Evolutionary conservation across 92 coral and sea anemone genomes (phyloP).

Genomic region (Paramuricea clavata): DNA sequence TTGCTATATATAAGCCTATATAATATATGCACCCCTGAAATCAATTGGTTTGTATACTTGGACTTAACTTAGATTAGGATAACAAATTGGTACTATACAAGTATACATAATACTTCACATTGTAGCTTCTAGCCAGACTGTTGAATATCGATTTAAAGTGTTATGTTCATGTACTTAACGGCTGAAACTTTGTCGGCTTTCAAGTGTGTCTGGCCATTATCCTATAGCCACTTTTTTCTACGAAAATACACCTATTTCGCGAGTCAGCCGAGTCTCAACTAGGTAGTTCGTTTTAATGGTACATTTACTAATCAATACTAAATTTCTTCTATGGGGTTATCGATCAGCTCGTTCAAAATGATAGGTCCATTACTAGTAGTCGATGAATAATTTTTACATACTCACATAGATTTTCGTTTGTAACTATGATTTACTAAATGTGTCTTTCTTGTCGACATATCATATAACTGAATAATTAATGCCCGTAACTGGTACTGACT

Average conservation of each 20-base stretch:
- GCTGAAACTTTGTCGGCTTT: background rate
- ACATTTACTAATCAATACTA: too few species aligned
- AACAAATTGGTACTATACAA: background rate
- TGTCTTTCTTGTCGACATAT: background rate
- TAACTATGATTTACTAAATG: background rate
- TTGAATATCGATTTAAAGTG: background rate
- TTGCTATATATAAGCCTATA: background rate
- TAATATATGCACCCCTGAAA: too few species aligned
- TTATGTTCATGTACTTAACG: background rate
- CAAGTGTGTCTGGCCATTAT: background rate
- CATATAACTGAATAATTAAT: too few species aligned
- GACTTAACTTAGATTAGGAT: background rate
- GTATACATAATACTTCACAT: too few species aligned
- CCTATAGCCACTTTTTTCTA: background rate
- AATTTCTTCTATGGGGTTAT: too few species aligned
- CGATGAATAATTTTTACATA: background rate
- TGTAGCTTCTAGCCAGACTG: background rate
- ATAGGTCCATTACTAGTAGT: background rate
- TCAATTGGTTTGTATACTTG: too few species aligned
- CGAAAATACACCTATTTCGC: background rate
- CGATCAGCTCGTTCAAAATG: too few species aligned
- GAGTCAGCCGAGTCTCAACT: too few species aligned
- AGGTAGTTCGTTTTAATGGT: background rate
- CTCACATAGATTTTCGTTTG: background rate
- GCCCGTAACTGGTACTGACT: too few species aligned